phyloP scores from a whole-genome alignment of 30 jellyfish, hydroid and myxozoan species.

The Hydra vulgaris region DNA sequence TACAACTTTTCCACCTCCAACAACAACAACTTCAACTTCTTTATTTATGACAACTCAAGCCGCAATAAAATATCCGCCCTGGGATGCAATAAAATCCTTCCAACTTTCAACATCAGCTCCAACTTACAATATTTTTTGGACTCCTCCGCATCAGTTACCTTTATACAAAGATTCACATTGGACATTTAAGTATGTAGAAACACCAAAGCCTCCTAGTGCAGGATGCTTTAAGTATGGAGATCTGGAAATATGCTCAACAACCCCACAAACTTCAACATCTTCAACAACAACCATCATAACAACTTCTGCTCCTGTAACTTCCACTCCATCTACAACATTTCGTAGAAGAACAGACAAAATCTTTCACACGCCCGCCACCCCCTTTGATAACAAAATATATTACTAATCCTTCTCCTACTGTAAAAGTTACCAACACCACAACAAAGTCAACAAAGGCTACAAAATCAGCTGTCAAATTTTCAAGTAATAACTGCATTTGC shows the following conservation, averaged over 20 bases:
- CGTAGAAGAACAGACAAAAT: conserved; percentile 9
- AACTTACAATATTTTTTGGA: background rate
- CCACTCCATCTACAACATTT: conserved; percentile 7
- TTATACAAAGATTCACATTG: conserved; percentile 2
- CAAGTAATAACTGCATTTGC: background rate
- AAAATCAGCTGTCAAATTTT: conserved; percentile 12
- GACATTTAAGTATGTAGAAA: conserved; percentile 5
- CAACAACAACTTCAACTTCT: background rate
- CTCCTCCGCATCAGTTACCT: background rate
- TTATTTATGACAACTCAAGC: background rate
- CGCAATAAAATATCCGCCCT: conserved; percentile 19
- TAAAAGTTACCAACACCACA: background rate
- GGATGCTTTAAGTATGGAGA: conserved; percentile 20
- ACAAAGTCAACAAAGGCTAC: conserved; percentile 11
- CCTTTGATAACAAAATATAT: conserved; percentile 4
- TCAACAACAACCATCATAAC: conserved; percentile 9
- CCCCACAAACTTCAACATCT: conserved; percentile 6
- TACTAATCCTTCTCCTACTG: conserved; percentile 25
- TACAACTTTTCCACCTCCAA: background rate
- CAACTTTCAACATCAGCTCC: conserved; percentile 14
- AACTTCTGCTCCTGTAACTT: conserved; percentile 3
- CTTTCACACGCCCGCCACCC: conserved; percentile 25
- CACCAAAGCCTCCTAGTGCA: conserved; percentile 10
- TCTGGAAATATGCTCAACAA: conserved; percentile 7
- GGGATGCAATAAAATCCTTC: conserved; percentile 1